Evolutionary conservation across 2,888 invertebrate species (phyloP).

Genomic region (Chironomus riparius): DNA sequence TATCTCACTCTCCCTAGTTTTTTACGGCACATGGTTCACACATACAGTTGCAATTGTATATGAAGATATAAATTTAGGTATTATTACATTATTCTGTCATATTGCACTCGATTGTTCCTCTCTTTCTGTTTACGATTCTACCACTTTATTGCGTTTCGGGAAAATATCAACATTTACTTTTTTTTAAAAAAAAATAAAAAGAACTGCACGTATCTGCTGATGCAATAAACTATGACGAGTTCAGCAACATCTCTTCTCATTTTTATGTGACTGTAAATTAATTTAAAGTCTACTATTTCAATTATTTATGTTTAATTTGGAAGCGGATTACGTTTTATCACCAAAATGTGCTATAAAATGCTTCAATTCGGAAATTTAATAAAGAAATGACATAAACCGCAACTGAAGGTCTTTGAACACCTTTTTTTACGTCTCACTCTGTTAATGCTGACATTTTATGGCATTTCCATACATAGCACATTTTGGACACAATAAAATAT

Average conservation of each 20-base stretch:
- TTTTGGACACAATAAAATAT: neutral
- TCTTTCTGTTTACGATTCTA: neutral
- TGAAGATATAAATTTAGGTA: neutral
- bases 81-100: neutral
- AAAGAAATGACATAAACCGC: no score
- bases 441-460: neutral
- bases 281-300: no score
- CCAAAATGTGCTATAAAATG: no score
- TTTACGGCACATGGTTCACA: neutral
- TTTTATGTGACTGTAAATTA: no score
- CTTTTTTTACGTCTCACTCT: no score
- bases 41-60: neutral
- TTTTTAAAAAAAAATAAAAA: neutral
- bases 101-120: neutral
- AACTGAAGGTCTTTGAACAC: no score
- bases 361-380: no score
- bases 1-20: neutral
- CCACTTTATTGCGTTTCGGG: neutral
- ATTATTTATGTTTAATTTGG: no score
- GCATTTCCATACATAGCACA: neutral
- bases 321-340: no score
- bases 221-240: neutral
- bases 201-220: neutral
- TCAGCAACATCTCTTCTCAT: neutral
- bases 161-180: neutral